phyloP scores from a whole-genome alignment of 2,113 vertebrate genomes.

The Crotophaga sulcirostris region DNA sequence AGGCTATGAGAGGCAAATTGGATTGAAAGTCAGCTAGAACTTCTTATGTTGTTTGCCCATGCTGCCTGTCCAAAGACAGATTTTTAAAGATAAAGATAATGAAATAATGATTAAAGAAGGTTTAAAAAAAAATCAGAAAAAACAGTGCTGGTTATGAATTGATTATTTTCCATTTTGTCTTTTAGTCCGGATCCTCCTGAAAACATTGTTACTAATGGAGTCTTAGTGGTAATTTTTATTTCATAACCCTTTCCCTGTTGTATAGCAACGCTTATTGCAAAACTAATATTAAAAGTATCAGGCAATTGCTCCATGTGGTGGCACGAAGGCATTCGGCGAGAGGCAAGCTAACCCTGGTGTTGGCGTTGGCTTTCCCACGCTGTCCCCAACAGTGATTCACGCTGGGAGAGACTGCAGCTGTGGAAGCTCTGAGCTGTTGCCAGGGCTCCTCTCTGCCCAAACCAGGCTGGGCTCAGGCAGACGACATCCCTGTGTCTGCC shows the following conservation, averaged over 20 bases:
- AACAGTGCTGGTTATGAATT: neutral
- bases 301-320: neutral
- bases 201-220: slow-evolving; percentile 80
- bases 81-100: neutral
- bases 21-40: neutral
- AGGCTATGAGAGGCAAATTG: neutral
- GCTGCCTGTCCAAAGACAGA: neutral
- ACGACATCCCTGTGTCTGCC: rapidly evolving
- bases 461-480: neutral
- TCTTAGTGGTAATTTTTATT: slow-evolving; percentile 81
- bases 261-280: neutral
- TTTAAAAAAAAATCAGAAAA: neutral
- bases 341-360: neutral
- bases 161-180: slow-evolving; percentile 25
- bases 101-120: neutral
- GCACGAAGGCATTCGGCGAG: neutral
- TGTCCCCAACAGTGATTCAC: rapidly evolving
- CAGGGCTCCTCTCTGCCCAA: rapidly evolving
- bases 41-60: neutral
- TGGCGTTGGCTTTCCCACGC: rapidly evolving
- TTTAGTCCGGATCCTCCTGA: slow-evolving; percentile 74
- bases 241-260: neutral
- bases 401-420: neutral
- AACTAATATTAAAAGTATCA: neutral
- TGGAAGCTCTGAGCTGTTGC: neutral